Evolutionary conservation across 2,113 vertebrate genomes (phyloP).

Genomic region (Phyllostomus hastatus): DNA sequence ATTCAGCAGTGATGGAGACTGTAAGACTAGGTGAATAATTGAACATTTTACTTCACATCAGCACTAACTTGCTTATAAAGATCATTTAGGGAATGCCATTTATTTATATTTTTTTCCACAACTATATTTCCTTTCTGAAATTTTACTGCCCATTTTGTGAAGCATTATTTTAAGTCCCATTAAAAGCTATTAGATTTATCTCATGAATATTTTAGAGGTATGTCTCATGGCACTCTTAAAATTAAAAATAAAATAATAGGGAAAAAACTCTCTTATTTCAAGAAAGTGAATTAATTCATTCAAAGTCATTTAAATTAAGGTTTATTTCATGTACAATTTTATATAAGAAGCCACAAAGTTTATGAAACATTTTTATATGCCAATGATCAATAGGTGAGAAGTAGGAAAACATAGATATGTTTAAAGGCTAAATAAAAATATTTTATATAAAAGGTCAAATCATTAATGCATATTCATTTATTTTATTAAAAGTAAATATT

Average conservation of each 20-base stretch:
- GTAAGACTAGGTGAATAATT: conserved; percentile 20
- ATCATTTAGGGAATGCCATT: conserved; percentile 20
- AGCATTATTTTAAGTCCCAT: conserved; percentile 42
- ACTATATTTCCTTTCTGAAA: conserved; percentile 24
- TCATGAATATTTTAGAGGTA: conserved; percentile 31
- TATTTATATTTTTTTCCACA: background rate
- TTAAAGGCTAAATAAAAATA: background rate
- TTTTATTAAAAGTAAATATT: background rate
- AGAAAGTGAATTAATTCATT: background rate
- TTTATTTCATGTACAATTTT: background rate
- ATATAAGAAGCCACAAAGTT: background rate
- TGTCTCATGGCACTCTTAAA: background rate
- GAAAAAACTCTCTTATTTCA: background rate
- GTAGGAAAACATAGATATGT: background rate
- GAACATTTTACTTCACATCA: conserved; percentile 35
- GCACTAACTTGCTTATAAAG: background rate
- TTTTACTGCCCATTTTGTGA: conserved; percentile 21
- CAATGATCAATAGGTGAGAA: background rate
- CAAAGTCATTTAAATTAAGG: background rate
- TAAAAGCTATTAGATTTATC: conserved; percentile 22
- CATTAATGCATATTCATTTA: background rate
- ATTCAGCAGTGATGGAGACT: background rate
- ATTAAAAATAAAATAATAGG: background rate
- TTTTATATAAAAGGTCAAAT: background rate
- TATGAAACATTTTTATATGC: background rate